Base-by-base conservation (phyloP, 2,113 vertebrate genomes). In the Notarius lentiginosus region DNA sequence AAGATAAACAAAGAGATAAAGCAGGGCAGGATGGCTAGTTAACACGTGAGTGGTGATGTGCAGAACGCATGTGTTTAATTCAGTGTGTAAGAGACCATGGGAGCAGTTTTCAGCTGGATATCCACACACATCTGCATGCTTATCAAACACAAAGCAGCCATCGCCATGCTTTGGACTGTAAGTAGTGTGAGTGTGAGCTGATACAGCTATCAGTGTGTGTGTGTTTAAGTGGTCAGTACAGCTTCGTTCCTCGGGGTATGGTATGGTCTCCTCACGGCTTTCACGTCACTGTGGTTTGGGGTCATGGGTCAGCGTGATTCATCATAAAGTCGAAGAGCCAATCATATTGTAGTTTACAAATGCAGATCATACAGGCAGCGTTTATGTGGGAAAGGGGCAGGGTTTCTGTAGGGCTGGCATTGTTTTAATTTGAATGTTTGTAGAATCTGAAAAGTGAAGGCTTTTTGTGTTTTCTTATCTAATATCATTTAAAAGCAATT, bases 101-200 rank as follows among this genome's bases (percentile, higher is more conserved):
- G 88, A 41, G 85, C 88, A 55, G 83, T 77, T 18, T 70, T 85
- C 49, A 89, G 88, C 83, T 87, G 86, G 88, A 84, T 72, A 49
- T 51, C 53, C 12, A 80, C 53, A 63, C 76, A 70, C n/a, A 34
- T 87, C 49, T 80, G 17, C 66, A 79, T 65, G 47, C 34, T 87
- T 11, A 34, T 83, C 15, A 49, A 77, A 83, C 34, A 73, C 82
- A 68, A 76, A 60, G 76, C 76, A 63, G 63, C 24, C 7, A n/a
- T 89, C 51, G 49, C 68, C 68, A 66, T 51, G 75, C 55, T 87
- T 30, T 70, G 75, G 86, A 87, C 56, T 56, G 84, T 76, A 84
- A 87, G 84, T 83, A 22, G 49, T 83, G 47, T 41, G 76, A 15
- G 49, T 83, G 47, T 41, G 76, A 79, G 27, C 55, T 72, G 27